Evolutionary conservation across 1,140 invertebrate genomes (phyloP), one percentile per base, ranked within the genome.

Genomic region (Coelopa frigida): DNA sequence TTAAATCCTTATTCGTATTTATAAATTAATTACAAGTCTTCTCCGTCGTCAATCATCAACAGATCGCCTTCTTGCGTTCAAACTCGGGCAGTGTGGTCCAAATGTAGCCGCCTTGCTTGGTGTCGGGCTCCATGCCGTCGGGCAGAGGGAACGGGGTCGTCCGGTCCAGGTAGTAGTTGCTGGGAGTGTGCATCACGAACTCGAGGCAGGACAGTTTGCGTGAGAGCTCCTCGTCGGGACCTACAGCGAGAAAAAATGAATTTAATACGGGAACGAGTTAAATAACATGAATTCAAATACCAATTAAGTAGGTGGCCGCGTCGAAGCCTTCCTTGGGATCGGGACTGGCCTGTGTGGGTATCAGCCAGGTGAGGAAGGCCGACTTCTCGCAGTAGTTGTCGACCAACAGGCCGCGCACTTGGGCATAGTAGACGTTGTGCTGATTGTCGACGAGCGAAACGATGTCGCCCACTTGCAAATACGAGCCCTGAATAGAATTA

Each of bases 321-420:
- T 89, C 86, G 70, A 95, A 95, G 32, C 79, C 76, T 59, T 85
- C 76, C 55, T 82, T 78, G 12, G 83, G 81, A 33, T 82, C 78
- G 17, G 84, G 87, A 62, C 85, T 91, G n/a, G 78, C 75, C 53
- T 80, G 78, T 3, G 90, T 92, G 10, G 91, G 91, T 31, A 96
- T 71, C 2, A 95, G 73, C 91, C 91, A 96, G 0, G 89, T 91
- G n/a, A 96, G 75, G 6, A 87, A 86, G 5, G 89, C 90, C 73
- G 89, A 93, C 71, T 94, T 94, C 60, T 94, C 87, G 61, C 89
- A 91, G 71, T 89, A 94, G 59, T 93, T 89, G 69, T 95, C 91
- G 8, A 89, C 89, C 18, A 94, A 72, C 42, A 95, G 80, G 1
- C 89, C 90, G 53, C 86, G 75, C 24, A 95, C 83, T 73, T 95